phyloP scores from a whole-genome alignment of 1,140 invertebrate genomes.

The Mylabris phalerata region DNA sequence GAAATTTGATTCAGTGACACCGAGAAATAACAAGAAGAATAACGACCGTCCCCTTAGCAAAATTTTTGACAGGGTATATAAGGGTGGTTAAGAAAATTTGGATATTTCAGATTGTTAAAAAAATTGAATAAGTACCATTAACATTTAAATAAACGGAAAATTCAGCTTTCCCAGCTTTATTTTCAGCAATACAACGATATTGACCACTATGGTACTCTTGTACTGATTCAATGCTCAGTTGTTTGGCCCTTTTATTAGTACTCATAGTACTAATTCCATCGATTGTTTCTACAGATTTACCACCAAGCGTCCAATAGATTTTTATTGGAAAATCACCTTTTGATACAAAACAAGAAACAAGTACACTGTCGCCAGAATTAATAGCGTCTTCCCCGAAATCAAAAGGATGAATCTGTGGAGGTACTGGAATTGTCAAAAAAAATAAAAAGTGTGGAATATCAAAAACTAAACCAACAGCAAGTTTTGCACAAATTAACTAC shows the following conservation, averaged over 20 bases:
- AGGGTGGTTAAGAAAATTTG: constrained; percentile 51
- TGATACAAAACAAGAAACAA: constrained; percentile 54
- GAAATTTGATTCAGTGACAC: constrained; percentile 28
- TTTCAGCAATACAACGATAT: constrained; percentile 54
- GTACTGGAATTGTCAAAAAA: constrained; percentile 53
- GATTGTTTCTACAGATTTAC: constrained; percentile 43
- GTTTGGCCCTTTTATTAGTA: constrained; percentile 58
- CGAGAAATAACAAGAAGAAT: constrained; percentile 59
- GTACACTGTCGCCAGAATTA: constrained; percentile 59
- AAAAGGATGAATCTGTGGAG: constrained; percentile 59
- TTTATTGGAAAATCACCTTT: constrained; percentile 64
- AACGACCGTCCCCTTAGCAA: constrained; percentile 57
- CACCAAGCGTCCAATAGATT: constrained; percentile 56
- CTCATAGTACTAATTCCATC: constrained; percentile 37
- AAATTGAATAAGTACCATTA: constrained; percentile 42
- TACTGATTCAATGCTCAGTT: constrained; percentile 59
- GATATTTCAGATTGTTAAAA: constrained; percentile 46
- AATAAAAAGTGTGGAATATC: constrained; percentile 7
- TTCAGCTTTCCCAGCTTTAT: constrained; percentile 45
- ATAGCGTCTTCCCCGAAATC: constrained; percentile 55
- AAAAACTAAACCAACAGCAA: background rate
- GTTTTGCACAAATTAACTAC: constrained; percentile 35
- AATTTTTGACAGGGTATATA: constrained; percentile 61
- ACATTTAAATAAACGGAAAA: constrained; percentile 48
- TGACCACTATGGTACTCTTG: constrained; percentile 44